Conservation (phyloP, 1,140 invertebrate species). For the Hyposmocoma kahamanoa region DNA sequence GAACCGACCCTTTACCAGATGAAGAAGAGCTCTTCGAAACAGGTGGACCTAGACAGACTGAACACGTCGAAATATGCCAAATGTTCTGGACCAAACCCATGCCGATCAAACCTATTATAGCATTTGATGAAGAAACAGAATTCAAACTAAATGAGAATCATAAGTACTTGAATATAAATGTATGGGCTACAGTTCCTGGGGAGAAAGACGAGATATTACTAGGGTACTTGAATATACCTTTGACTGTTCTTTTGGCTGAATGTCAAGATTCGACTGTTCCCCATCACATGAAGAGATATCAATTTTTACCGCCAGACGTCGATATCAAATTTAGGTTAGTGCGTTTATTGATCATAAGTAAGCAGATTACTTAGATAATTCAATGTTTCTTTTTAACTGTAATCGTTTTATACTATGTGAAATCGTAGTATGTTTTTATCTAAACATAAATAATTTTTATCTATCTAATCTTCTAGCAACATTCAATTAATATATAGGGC, state of each 20-base stretch:
- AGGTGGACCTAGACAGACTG: slow-evolving; percentile 54
- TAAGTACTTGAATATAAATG: slow-evolving; percentile 88
- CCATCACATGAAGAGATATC: slow-evolving; percentile 84
- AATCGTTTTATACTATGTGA: too few species aligned
- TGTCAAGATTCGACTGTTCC: slow-evolving; percentile 87
- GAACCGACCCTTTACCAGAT: slow-evolving; percentile 30
- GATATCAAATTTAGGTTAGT: slow-evolving; percentile 75
- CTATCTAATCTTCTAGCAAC: too few species aligned
- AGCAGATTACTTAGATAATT: too few species aligned
- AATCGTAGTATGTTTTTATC: too few species aligned
- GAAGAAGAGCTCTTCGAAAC: slow-evolving; percentile 54
- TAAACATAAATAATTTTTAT: too few species aligned
- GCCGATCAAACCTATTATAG: slow-evolving; percentile 73
- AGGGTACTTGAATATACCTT: slow-evolving; percentile 87
- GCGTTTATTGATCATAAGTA: too few species aligned
- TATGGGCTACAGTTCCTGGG: slow-evolving; percentile 80
- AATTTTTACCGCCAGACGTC: slow-evolving; percentile 82
- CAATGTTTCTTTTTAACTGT: too few species aligned
- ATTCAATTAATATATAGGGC: too few species aligned
- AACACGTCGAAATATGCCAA: slow-evolving; percentile 68
- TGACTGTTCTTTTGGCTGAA: slow-evolving; percentile 83
- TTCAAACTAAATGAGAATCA: slow-evolving; percentile 81
- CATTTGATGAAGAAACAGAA: slow-evolving; percentile 83
- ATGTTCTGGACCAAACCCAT: slow-evolving; percentile 70
- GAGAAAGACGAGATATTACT: slow-evolving; percentile 79